phyloP scores from a whole-genome alignment of 1,140 invertebrate species.

The Papilio xuthus region DNA sequence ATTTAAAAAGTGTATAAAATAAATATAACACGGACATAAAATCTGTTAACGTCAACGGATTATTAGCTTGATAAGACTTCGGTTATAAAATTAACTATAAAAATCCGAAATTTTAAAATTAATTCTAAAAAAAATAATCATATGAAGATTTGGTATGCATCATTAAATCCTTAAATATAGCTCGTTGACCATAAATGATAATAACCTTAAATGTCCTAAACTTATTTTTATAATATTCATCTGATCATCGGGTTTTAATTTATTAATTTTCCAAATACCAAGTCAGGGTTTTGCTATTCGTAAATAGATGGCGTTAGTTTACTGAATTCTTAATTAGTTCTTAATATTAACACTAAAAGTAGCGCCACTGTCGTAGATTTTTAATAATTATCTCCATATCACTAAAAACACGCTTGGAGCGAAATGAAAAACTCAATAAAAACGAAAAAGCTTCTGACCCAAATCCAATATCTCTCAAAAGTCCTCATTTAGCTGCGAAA shows the following conservation, averaged over 20 bases:
- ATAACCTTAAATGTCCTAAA: too few species aligned
- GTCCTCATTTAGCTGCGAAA: slow-evolving; percentile 57
- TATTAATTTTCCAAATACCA: too few species aligned
- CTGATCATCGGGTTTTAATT: too few species aligned
- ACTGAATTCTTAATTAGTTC: slow-evolving; percentile 44
- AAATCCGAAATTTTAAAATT: too few species aligned
- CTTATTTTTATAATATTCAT: too few species aligned
- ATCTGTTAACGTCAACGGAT: neutral
- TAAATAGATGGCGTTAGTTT: slow-evolving; percentile 44
- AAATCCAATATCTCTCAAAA: slow-evolving; percentile 65
- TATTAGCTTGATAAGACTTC: slow-evolving; percentile 28
- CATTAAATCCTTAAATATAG: too few species aligned
- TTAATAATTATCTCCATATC: slow-evolving; percentile 25
- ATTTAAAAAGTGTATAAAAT: too few species aligned
- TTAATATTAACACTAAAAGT: neutral
- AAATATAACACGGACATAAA: too few species aligned
- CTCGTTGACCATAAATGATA: too few species aligned
- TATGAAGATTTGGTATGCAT: too few species aligned
- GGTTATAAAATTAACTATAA: neutral
- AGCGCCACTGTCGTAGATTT: slow-evolving; percentile 37
- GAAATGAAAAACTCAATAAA: slow-evolving; percentile 43
- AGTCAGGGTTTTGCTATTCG: slow-evolving; percentile 39
- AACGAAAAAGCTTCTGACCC: slow-evolving; percentile 55
- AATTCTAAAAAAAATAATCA: too few species aligned
- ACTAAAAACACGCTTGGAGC: slow-evolving; percentile 40